These are phyloP conservation scores for Aspiorhynchus laticeps DNA, from an alignment of 2,113 vertebrate species.

Conservation along the genomic window DNA sequence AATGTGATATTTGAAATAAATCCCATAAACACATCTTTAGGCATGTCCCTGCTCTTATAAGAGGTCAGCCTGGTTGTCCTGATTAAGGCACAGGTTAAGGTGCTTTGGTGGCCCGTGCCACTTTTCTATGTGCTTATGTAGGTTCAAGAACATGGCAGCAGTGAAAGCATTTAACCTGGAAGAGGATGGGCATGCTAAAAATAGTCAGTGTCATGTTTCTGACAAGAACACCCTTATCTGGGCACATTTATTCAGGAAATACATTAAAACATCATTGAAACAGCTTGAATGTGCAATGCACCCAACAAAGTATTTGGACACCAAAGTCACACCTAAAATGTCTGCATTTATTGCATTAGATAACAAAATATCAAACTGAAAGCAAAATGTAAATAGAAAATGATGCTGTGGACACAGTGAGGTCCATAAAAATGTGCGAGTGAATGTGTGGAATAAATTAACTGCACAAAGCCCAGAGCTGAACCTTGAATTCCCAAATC, in stretches of 20 bases:
- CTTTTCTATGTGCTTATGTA: neutral
- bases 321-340: neutral
- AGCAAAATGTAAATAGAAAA: neutral
- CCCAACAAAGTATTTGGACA: neutral
- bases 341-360: neutral
- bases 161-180: neutral
- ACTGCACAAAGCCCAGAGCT: neutral
- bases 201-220: neutral
- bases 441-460: neutral
- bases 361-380: neutral
- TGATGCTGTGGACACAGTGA: neutral
- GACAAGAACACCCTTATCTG: neutral
- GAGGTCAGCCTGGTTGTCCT: constrained; percentile 7
- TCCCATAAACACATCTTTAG: constrained; percentile 16
- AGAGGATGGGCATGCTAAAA: neutral
- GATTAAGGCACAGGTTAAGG: neutral
- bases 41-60: constrained; percentile 2
- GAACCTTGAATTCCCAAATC: neutral
- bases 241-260: neutral
- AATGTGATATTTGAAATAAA: constrained; percentile 28
- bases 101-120: neutral
- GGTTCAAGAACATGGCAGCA: constrained; percentile 22
- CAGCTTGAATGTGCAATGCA: neutral
- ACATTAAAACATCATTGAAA: neutral
- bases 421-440: neutral